Conservation (phyloP, 2,888 invertebrate genomes). For the Therioaphis trifolii region DNA sequence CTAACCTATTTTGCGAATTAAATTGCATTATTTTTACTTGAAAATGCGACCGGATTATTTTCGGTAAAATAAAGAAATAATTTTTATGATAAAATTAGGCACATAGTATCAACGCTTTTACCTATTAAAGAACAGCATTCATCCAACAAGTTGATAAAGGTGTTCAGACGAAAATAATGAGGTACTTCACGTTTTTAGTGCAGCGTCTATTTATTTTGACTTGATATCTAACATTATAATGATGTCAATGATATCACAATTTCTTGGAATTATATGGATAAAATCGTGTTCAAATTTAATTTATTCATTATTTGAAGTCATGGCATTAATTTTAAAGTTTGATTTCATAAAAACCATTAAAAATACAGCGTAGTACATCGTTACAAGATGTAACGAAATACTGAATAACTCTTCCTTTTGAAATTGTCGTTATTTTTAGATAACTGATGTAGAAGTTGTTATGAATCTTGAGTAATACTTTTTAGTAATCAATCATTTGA, state of each 20-base stretch:
- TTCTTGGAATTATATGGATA: neutral
- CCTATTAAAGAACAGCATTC: too few species aligned
- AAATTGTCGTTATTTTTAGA: neutral
- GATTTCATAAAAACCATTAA: neutral
- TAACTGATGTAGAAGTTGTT: neutral
- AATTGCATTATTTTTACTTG: too few species aligned
- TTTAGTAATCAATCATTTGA: slow-evolving; percentile 31
- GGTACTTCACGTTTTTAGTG: neutral
- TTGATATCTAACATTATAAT: neutral
- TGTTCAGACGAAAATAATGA: neutral
- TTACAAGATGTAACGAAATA: neutral
- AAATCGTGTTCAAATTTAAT: neutral
- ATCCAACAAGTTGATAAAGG: too few species aligned
- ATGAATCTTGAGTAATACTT: neutral
- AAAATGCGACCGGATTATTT: too few species aligned
- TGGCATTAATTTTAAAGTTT: neutral
- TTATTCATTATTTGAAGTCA: neutral
- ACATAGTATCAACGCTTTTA: too few species aligned
- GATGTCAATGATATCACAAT: slow-evolving; percentile 1
- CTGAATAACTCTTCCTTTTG: neutral
- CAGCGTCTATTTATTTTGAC: slow-evolving; percentile 6
- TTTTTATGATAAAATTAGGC: too few species aligned
- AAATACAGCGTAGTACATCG: neutral
- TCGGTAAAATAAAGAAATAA: too few species aligned
- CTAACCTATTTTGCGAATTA: too few species aligned